Evolutionary conservation across 2,888 invertebrate species (phyloP).

Genomic region (Lasius fuliginosus): DNA sequence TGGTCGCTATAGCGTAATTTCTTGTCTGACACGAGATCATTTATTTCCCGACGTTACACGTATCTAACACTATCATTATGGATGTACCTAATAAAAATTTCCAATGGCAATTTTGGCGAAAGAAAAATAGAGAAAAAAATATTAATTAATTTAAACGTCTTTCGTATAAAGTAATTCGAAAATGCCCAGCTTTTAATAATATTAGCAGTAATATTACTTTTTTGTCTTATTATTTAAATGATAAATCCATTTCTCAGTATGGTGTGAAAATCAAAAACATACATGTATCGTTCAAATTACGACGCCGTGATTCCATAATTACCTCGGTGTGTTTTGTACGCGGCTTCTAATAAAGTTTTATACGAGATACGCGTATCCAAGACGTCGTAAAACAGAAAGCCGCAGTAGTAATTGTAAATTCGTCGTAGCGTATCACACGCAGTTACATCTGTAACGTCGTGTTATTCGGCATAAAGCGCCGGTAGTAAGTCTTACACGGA

Average conservation of each 20-base stretch:
- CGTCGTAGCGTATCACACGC: constrained; percentile 5
- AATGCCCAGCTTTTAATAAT: constrained; percentile 1
- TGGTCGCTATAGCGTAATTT: constrained; percentile 38
- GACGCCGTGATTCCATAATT: background rate
- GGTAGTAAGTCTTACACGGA: constrained; percentile 8
- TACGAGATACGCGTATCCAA: background rate
- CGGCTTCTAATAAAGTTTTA: background rate
- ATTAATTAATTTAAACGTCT: background rate
- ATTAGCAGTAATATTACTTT: constrained; percentile 5
- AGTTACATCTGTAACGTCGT: background rate
- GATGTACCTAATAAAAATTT: constrained; percentile 22
- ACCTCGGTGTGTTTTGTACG: background rate
- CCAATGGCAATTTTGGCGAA: background rate
- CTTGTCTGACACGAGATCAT: constrained; percentile 35
- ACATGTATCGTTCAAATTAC: background rate
- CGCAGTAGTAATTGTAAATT: constrained; percentile 30
- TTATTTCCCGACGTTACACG: constrained; percentile 24
- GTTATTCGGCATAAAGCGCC: background rate
- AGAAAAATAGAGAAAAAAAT: background rate
- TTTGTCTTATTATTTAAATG: constrained; percentile 17
- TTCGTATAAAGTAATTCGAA: background rate
- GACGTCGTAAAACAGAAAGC: constrained; percentile 2
- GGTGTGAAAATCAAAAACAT: background rate
- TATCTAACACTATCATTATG: background rate
- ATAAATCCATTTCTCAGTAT: background rate